A percentile compares a stretch with the other conserved stretches of the same genome.
phyloP scores from a whole-genome alignment of 30 jellyfish, hydroid and myxozoan species.

The Nemopilema nomurai region DNA sequence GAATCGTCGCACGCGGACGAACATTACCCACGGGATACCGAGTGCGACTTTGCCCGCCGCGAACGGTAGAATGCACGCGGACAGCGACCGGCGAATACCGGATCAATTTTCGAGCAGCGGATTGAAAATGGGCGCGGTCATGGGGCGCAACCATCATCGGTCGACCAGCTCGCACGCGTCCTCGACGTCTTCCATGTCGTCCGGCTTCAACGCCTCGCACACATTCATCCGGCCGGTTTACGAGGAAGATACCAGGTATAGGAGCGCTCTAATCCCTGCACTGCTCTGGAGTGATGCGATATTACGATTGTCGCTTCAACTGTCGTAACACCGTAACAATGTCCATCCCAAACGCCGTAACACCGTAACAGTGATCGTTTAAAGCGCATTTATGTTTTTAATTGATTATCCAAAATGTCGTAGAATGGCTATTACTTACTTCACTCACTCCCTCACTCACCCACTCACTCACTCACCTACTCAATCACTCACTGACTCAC shows the following conservation, averaged over 20 bases:
- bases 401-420: too few relatives aligned
- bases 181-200: slow-evolving; percentile 83
- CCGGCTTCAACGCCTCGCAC: slow-evolving; percentile 66
- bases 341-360: too few relatives aligned
- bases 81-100: slow-evolving; percentile 21
- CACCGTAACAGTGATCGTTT: too few relatives aligned
- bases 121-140: slow-evolving; percentile 4
- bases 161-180: slow-evolving; percentile 94
- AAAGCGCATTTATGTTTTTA: too few relatives aligned
- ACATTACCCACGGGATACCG: slow-evolving; percentile 2
- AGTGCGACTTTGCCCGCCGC: slow-evolving; percentile 11
- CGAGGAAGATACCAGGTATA: slow-evolving; percentile 50
- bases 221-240: slow-evolving; percentile 71
- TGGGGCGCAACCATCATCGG: slow-evolving; percentile 36
- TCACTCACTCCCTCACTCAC: too few relatives aligned
- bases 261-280: not conserved
- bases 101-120: slow-evolving; percentile 5
- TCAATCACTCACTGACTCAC: too few relatives aligned
- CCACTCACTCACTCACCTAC: too few relatives aligned
- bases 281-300: too few relatives aligned
- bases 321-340: too few relatives aligned
- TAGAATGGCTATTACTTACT: too few relatives aligned
- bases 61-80: slow-evolving; percentile 19
- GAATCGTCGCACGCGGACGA: slow-evolving; percentile 19
- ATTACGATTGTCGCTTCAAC: too few relatives aligned